Conservation (phyloP, 2,888 invertebrate species). For the Elmis aenea region DNA sequence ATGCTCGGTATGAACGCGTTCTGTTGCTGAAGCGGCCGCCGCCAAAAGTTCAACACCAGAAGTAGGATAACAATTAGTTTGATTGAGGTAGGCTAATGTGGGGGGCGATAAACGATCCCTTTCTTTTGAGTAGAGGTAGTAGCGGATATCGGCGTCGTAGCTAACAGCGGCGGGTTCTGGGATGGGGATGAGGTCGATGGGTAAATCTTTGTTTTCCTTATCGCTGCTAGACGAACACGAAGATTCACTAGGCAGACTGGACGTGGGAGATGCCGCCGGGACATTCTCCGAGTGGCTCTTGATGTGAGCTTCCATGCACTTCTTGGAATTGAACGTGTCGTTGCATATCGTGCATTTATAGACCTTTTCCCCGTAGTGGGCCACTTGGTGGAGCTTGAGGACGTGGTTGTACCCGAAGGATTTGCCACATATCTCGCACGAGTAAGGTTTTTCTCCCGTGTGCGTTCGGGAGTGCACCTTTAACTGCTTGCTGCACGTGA, state of each 20-base stretch:
- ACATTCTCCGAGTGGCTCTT: conserved; percentile 64
- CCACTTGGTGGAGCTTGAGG: conserved; percentile 76
- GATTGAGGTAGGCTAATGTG: conserved; percentile 22
- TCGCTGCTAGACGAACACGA: conserved; percentile 45
- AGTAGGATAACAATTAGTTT: conserved; percentile 21
- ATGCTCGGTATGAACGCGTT: conserved; percentile 39
- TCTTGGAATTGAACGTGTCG: conserved; percentile 85
- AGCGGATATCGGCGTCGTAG: conserved; percentile 40
- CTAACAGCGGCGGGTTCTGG: conserved; percentile 30
- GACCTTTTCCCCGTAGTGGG: conserved; percentile 87
- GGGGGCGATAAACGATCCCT: conserved; percentile 33
- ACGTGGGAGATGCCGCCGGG: conserved; percentile 48
- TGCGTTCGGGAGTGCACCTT: conserved; percentile 89
- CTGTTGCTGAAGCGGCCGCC: conserved; percentile 47
- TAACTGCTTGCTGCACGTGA: conserved; percentile 86
- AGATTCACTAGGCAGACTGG: conserved; percentile 40
- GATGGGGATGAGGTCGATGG: conserved; percentile 25
- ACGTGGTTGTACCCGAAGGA: conserved; percentile 91
- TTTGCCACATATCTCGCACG: conserved; percentile 86
- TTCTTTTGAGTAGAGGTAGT: conserved; percentile 34
- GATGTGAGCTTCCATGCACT: conserved; percentile 86
- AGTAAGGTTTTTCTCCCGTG: conserved; percentile 86
- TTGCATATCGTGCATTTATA: conserved; percentile 91
- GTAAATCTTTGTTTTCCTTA: conserved; percentile 49
- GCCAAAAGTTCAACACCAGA: conserved; percentile 43